phyloP scores from a whole-genome alignment of 2,888 invertebrate species.

The Drosophila kuntzei region DNA sequence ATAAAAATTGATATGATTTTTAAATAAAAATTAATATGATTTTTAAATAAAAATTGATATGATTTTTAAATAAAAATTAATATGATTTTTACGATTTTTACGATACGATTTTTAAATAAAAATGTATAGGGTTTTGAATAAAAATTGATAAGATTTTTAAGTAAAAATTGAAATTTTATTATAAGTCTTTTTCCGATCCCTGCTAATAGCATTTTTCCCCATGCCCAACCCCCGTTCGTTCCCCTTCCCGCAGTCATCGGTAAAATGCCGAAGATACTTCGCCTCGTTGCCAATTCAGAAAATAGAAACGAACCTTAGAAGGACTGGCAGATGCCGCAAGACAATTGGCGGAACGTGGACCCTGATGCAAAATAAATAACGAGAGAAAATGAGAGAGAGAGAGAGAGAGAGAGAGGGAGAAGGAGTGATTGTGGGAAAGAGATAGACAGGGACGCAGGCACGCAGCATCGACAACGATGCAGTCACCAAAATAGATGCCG shows the following conservation, averaged over 20 bases:
- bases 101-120: too few species aligned
- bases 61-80: too few species aligned
- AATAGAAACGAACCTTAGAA: conserved; percentile 86
- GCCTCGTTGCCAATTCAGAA: conserved; percentile 72
- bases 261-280: conserved; percentile 44
- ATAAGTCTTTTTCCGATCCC: too few species aligned
- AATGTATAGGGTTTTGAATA: too few species aligned
- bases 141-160: too few species aligned
- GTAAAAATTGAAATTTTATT: too few species aligned
- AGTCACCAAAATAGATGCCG: conserved; percentile 66
- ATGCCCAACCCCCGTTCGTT: conserved; percentile 8
- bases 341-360: conserved; percentile 67
- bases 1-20: too few species aligned
- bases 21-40: too few species aligned
- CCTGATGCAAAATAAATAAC: conserved; percentile 26
- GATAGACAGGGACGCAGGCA: conserved; percentile 52
- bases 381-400: conserved; percentile 2
- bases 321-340: conserved; percentile 78
- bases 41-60: too few species aligned
- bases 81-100: too few species aligned
- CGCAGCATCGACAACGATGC: conserved; percentile 39
- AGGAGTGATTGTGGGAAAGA: conserved; percentile 7
- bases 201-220: conserved; percentile 22
- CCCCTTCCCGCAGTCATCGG: conserved; percentile 1
- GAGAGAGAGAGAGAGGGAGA: background rate